Evolutionary conservation across 2,113 vertebrate genomes (phyloP), one percentile per base, ranked within the genome.

Genomic region (Jacana jacana): DNA sequence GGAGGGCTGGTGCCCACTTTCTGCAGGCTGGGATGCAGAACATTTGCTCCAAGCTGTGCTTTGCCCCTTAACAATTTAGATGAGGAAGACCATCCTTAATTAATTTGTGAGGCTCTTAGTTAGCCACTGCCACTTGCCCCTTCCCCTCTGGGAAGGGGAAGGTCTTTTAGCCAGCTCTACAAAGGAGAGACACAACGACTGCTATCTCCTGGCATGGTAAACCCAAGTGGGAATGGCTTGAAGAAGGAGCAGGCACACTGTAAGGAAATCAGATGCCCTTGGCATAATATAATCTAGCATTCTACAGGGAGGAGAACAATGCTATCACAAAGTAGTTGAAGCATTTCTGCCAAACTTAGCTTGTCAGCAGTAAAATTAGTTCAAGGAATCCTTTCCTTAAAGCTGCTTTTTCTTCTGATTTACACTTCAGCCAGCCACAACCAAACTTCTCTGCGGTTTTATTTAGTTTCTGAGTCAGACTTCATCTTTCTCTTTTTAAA

Each of bases 391-490:
- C 25, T 75, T 89, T 70, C 13, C 39, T 89, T 78, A 84, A 84
- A 83, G 27, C 35, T 22, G 17, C 16, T 31, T 64, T 82, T 80
- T 75, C 16, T 80, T 52, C 65, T 68, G 12, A 49, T 75, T 76
- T 61, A 31, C 14, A 4, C 23, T 89, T 92, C n/a, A n/a, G n/a
- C n/a, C 33, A 71, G 13, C 23, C 70, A 91, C 64, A 73, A 16
- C 40, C 28, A 71, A 10, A 81, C 30, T 78, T 89, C 22, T 78
- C 51, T 35, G 5, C 44, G 33, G 17, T 71, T 92, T 95, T 89
- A 40, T 86, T 89, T 91, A 54, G 28, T 65, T 95, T 91, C 75
- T 94, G 85, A 93, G 46, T 90, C 66, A 93, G 81, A 83, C 66
- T 87, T 79, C 85, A 89, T 87, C 52, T 66, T 95, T 95, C 52